Percentiles rank a stretch among this genome's conserved stretches.
These are phyloP conservation scores for Entomyzon cyanotis DNA, from an alignment of 2,113 vertebrate genomes.

Conservation along the genomic window DNA sequence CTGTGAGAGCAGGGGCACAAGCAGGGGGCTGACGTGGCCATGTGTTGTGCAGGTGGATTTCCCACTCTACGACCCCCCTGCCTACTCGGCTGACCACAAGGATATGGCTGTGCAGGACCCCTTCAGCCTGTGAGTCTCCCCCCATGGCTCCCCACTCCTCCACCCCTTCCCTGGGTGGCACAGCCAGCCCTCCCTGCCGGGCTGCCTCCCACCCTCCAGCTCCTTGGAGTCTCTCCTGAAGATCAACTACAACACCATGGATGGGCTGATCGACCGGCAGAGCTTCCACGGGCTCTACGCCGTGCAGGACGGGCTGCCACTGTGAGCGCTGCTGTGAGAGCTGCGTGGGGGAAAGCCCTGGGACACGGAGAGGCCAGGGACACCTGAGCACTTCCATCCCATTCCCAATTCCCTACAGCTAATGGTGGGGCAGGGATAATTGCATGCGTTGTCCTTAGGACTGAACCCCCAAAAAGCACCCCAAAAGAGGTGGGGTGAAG, in stretches of 20 bases:
- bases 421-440: not conserved
- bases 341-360: fast-evolving
- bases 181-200: not conserved
- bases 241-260: constrained; percentile 73
- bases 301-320: constrained; percentile 60
- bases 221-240: constrained; percentile 60
- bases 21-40: fast-evolving
- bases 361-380: fast-evolving
- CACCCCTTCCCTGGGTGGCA: not conserved
- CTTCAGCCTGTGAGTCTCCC: constrained; percentile 67
- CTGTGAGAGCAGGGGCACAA: not conserved
- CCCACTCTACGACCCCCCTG: constrained; percentile 76
- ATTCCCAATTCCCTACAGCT: fast-evolving
- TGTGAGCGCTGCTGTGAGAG: constrained; percentile 64
- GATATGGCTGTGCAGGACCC: constrained; percentile 58
- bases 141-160: fast-evolving
- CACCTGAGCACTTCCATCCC: not conserved
- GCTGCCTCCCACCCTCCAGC: constrained; percentile 22
- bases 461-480: fast-evolving
- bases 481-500: not conserved
- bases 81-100: constrained; percentile 66
- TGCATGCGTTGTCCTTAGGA: fast-evolving
- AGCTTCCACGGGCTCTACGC: constrained; percentile 70
- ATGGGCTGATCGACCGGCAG: constrained; percentile 64
- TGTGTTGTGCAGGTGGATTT: constrained; percentile 77